A percentile compares a stretch with the other conserved stretches of the same genome.
Conservation (phyloP, 2,113 vertebrate species). For the Serilophus lunatus region DNA sequence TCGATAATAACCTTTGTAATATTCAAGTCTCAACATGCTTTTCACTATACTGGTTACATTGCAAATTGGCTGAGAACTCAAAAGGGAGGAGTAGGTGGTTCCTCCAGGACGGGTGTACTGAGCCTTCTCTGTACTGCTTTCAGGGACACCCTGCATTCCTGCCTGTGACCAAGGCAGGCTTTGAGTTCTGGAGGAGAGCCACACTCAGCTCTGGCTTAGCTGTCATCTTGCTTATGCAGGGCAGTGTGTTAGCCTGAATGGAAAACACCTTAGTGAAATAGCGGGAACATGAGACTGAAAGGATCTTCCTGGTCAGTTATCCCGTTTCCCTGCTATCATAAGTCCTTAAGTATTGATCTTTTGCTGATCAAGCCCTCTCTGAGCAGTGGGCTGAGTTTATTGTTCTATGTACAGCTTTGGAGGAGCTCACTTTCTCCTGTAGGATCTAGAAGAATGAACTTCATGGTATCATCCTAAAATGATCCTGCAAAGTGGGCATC, state of each 20-base stretch:
- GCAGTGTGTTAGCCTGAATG: not conserved
- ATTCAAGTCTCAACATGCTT: not conserved
- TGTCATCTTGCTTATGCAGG: not conserved
- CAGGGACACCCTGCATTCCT: rapidly evolving
- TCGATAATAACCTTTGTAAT: not conserved
- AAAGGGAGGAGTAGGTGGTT: not conserved
- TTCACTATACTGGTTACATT: rapidly evolving
- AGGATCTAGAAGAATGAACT: not conserved
- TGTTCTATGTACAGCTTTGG: not conserved
- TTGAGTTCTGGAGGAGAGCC: not conserved
- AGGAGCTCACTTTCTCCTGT: not conserved
- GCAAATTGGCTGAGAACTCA: not conserved
- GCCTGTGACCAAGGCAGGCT: not conserved
- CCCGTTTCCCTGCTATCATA: not conserved
- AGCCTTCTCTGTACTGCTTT: not conserved
- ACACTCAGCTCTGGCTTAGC: not conserved
- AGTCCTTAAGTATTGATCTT: not conserved
- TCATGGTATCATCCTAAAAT: not conserved
- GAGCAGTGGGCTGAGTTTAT: not conserved
- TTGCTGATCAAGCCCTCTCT: not conserved
- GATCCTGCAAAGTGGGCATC: not conserved
- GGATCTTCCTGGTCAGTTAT: not conserved
- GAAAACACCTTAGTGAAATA: not conserved
- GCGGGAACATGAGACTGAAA: not conserved
- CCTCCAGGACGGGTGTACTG: not conserved